Evolutionary conservation across 1,140 invertebrate genomes (phyloP), one percentile per base, ranked within the genome.

Genomic region (Conopomorpha cramerella): DNA sequence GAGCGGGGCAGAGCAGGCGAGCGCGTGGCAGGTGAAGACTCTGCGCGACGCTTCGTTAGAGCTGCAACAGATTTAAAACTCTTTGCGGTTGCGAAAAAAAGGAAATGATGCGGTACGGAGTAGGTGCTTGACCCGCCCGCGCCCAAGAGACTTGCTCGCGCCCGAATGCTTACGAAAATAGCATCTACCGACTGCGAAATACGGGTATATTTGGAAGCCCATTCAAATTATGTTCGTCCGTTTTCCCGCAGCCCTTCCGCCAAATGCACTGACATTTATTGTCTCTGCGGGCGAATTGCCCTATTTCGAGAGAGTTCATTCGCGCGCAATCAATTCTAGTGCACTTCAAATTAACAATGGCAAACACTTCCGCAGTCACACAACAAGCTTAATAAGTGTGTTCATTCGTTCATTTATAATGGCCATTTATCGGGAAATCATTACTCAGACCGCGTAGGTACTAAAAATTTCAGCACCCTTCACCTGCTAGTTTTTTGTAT

Each of bases 1-100:
- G n/a, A n/a, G n/a, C n/a, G n/a, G n/a, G n/a, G n/a, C n/a, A n/a
- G 43, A 54, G 51, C 52, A 58, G 46, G 19, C 10, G 19, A 23
- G 10, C 19, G 19, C 32, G 41, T 42, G 54, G 47, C 59, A 57
- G 51, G 49, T 56, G 50, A 55, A 46, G 40, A 23, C 34, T 38
- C 45, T 37, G 38, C 35, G 33, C 37, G 33, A 43, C 55, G 60
- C 45, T 65, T 73, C 61, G 63, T 68, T 68, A 66, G 55, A 59
- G 51, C 53, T 46, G 45, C 57, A 57, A 59, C 68, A 57, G 64
- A 68, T 70, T 68, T 65, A 73, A 70, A 70, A 70, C 63, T 53
- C 46, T 50, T 47, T 38, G 38, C 52, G 49, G 41, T 39, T 47
- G 48, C 52, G 59, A 64, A 54, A 65, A 64, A 66, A 67, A 65